Percentiles rank a stretch among this genome's conserved stretches.
Evolutionary conservation across 2,113 vertebrate genomes (phyloP).

Genomic region (Callopanchax toddi): DNA sequence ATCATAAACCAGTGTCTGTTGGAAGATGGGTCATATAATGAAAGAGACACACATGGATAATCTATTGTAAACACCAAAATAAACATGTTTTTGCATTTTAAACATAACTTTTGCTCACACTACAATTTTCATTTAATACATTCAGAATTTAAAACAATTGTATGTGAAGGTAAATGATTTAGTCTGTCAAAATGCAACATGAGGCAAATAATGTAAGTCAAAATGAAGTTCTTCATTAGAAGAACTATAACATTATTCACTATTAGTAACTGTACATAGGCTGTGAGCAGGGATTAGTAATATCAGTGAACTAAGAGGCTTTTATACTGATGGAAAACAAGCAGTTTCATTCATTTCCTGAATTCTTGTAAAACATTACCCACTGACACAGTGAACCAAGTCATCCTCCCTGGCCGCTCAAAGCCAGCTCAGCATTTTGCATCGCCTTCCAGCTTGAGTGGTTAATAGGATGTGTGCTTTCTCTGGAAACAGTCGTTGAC

Average conservation of each 20-base stretch:
- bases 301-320: slow-evolving; percentile 35
- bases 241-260: slow-evolving; percentile 7
- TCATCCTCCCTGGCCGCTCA: background rate
- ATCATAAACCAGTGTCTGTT: too few relatives aligned
- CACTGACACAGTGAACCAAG: slow-evolving; percentile 57
- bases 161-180: background rate
- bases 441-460: slow-evolving; percentile 23
- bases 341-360: slow-evolving; percentile 30
- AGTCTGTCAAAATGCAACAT: background rate
- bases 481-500: slow-evolving; percentile 6
- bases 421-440: slow-evolving; percentile 28
- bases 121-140: too few relatives aligned
- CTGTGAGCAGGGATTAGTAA: slow-evolving; percentile 23
- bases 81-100: too few relatives aligned
- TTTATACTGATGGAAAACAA: slow-evolving; percentile 33
- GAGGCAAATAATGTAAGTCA: background rate
- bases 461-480: slow-evolving; percentile 23
- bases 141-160: too few relatives aligned
- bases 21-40: too few relatives aligned
- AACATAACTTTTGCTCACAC: too few relatives aligned
- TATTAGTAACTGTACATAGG: background rate
- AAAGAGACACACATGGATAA: too few relatives aligned
- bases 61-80: too few relatives aligned
- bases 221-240: slow-evolving; percentile 1
- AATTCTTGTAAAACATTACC: slow-evolving; percentile 39